These are phyloP conservation scores for Microcebus lehilahytsara DNA, from an alignment of 2,113 vertebrate genomes.

Conservation along the genomic window DNA sequence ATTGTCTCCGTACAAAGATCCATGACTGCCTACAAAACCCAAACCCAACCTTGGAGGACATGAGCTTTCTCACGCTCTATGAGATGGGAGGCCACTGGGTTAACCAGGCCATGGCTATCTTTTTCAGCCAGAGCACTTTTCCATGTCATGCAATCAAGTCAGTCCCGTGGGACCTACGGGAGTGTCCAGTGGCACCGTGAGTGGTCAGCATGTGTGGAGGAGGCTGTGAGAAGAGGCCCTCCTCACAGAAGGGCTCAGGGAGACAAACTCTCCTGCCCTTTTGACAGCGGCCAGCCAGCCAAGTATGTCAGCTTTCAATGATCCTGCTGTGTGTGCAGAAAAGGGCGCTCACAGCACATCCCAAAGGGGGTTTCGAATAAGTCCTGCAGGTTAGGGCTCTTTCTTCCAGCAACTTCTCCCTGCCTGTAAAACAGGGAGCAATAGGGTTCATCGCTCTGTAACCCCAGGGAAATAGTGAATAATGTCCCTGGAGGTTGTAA, in stretches of 20 bases:
- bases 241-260: not conserved
- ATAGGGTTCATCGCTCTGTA: not conserved
- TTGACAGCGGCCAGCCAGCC: not conserved
- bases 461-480: not conserved
- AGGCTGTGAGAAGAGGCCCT: not conserved
- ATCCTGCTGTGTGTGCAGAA: not conserved
- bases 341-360: not conserved
- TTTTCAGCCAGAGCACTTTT: not conserved
- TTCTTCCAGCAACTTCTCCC: not conserved
- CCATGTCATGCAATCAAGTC: rapidly evolving
- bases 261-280: rapidly evolving
- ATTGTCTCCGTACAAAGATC: not conserved
- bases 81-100: rapidly evolving
- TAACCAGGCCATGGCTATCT: not conserved
- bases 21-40: not conserved
- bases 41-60: not conserved
- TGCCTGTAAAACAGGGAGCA: not conserved
- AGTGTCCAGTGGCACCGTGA: not conserved
- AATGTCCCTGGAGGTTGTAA: not conserved
- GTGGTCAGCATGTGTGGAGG: not conserved
- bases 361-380: not conserved
- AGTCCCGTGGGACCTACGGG: not conserved
- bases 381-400: not conserved
- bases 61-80: not conserved
- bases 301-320: not conserved